Evolutionary conservation across 2,888 invertebrate genomes (phyloP), one percentile per base, ranked within the genome.

Genomic region (Eucera pruinosa): DNA sequence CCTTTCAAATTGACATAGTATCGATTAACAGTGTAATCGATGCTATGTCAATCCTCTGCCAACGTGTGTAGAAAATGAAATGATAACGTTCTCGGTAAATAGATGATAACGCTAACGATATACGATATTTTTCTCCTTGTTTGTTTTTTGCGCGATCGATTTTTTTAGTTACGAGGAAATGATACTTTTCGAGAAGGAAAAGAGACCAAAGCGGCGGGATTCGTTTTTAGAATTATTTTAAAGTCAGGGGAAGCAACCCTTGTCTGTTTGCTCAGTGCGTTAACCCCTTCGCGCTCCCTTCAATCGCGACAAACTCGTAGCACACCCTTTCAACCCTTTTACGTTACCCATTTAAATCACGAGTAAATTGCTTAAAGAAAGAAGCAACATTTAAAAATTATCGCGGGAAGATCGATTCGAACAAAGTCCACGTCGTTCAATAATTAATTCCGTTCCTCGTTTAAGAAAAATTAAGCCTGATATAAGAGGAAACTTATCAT

Each of bases 161-260:
- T 18, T 2, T 3, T 20, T 1, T 15, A 7, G 4, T 20, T 2
- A 20, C 7, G 4, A 41, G n/a, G 2, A 33, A 33, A n/a, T 11
- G 15, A 13, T 11, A 18, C 30, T n/a, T 52, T 27, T 18, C 6
- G 2, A 2, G 6, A 13, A 6, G 1, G 3, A 6, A 4, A 15
- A 23, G 30, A 23, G 27, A 27, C 13, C 15, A 7, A 0, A 2
- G 25, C 36, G 27, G 3, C n/a, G 2, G 9, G 15, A 39, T 30
- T n/a, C 61, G 18, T n/a, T 43, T 50, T 36, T 7, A 43, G 41
- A 50, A 43, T 52, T 50, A 68, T 52, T 68, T 52, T 43, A 30
- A 61, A 43, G 43, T 52, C 33, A 43, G n/a, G 13, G 33, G 50
- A n/a, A 18, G 30, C 25, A 25, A 20, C 36, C 62, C 62, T 15